A percentile compares a stretch with the other conserved stretches of the same genome.
Conservation (phyloP, 23 tunicate species). For the Ascidia mentula region DNA sequence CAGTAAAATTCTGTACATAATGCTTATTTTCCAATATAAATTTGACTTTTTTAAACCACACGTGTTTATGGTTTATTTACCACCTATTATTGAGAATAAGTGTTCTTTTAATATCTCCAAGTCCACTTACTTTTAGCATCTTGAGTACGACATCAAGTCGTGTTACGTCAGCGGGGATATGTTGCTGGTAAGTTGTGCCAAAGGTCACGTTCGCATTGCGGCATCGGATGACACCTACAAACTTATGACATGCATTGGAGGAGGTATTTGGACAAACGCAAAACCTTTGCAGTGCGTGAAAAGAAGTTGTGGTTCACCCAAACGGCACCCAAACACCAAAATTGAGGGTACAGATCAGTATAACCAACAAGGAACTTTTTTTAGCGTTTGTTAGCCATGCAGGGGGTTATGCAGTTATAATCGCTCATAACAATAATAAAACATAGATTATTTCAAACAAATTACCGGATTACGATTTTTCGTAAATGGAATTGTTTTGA, state of each 20-base stretch:
- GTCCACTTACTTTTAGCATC: not conserved
- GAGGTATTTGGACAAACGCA: constrained; percentile 40
- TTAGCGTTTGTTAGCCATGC: too few relatives aligned
- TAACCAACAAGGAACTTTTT: too few relatives aligned
- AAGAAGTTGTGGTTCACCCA: constrained; percentile 25
- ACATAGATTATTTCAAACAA: too few relatives aligned
- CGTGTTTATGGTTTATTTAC: too few relatives aligned
- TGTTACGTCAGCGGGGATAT: constrained; percentile 40
- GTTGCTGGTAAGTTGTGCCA: constrained; percentile 23
- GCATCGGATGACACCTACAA: not conserved
- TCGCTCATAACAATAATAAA: too few relatives aligned
- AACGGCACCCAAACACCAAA: constrained; percentile 1
- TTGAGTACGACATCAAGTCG: not conserved
- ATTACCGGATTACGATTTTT: too few relatives aligned
- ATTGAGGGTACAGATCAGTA: not conserved
- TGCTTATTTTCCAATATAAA: too few relatives aligned
- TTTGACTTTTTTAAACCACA: too few relatives aligned
- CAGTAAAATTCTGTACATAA: too few relatives aligned
- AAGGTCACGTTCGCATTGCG: constrained; percentile 30
- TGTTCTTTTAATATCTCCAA: not conserved
- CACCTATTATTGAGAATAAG: too few relatives aligned
- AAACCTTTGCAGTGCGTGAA: constrained; percentile 42
- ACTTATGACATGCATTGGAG: constrained; percentile 35
- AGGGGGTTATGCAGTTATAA: too few relatives aligned
- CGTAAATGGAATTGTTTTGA: too few relatives aligned